These are phyloP conservation scores for Crypturellus undulatus DNA, from an alignment of 2,113 vertebrate genomes.

Conservation along the genomic window DNA sequence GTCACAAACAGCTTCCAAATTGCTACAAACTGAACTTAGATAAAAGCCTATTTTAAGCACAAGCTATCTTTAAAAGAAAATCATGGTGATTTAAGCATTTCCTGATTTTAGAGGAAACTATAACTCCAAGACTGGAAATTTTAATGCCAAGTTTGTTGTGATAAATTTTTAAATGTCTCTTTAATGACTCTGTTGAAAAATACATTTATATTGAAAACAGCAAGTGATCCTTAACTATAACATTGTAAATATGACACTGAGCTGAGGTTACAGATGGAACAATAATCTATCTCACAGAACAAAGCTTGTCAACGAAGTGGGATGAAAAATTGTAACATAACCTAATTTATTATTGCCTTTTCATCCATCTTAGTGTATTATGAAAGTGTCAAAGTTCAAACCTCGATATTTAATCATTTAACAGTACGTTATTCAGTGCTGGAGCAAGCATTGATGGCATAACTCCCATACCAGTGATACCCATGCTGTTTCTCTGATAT, in stretches of 20 bases:
- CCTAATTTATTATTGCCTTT: constrained; percentile 83
- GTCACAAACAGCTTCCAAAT: neutral
- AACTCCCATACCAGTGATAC: constrained; percentile 38
- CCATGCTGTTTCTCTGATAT: constrained; percentile 30
- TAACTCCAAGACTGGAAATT: constrained; percentile 25
- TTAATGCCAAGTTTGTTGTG: constrained; percentile 48
- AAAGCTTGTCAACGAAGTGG: constrained; percentile 69
- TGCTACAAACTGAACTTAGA: neutral
- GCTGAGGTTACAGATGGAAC: constrained; percentile 70
- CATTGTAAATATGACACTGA: constrained; percentile 64
- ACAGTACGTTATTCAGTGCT: constrained; percentile 43
- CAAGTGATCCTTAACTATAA: constrained; percentile 64
- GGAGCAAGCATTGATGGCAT: constrained; percentile 31
- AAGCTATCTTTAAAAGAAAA: neutral
- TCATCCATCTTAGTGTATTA: constrained; percentile 93
- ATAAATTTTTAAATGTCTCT: constrained; percentile 59
- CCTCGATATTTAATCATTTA: constrained; percentile 89
- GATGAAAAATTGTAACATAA: constrained; percentile 77
- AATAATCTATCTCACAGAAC: constrained; percentile 69
- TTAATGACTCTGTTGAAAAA: constrained; percentile 66
- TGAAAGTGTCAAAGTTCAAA: constrained; percentile 87
- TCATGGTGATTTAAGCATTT: neutral
- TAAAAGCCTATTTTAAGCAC: neutral
- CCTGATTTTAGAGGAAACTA: constrained; percentile 43
- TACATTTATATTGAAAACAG: constrained; percentile 66